Conservation (phyloP, 2,888 invertebrate species). For the Augiades crinisus region DNA sequence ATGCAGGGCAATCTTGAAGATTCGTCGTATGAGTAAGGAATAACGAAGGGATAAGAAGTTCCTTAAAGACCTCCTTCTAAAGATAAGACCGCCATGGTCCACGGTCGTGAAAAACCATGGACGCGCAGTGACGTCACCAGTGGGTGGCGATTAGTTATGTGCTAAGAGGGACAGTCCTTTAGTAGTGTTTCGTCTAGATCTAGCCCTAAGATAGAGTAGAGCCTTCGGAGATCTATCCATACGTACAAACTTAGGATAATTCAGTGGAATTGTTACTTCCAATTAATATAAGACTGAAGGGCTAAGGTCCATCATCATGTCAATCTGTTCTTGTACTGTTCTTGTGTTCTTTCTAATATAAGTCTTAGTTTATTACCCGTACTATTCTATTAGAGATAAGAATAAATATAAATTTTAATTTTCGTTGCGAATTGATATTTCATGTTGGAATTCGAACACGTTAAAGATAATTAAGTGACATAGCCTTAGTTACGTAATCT, state of each 20-base stretch:
- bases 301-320: conserved; percentile 36
- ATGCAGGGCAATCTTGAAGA: no score
- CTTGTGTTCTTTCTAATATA: conserved; percentile 41
- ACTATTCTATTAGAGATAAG: no score
- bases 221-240: conserved; percentile 21
- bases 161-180: conserved; percentile 16
- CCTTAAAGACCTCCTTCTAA: no score
- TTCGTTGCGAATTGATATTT: no score
- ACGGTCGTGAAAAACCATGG: conserved; percentile 69
- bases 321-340: conserved; percentile 28
- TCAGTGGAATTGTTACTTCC: conserved; percentile 34
- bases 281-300: conserved; percentile 57
- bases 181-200: conserved; percentile 15
- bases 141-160: conserved; percentile 33
- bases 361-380: neutral
- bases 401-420: no score
- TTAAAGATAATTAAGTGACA: conserved; percentile 4
- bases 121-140: conserved; percentile 28
- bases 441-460: no score
- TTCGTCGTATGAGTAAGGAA: no score
- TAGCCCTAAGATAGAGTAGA: conserved; percentile 12
- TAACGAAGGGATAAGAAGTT: no score
- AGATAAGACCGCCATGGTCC: conserved; percentile 49
- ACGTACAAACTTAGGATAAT: conserved; percentile 52
- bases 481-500: conserved; percentile 1